Base-by-base conservation (phyloP, 2,797 vertebrate genomes). In the Syngnathus rostellatus region DNA sequence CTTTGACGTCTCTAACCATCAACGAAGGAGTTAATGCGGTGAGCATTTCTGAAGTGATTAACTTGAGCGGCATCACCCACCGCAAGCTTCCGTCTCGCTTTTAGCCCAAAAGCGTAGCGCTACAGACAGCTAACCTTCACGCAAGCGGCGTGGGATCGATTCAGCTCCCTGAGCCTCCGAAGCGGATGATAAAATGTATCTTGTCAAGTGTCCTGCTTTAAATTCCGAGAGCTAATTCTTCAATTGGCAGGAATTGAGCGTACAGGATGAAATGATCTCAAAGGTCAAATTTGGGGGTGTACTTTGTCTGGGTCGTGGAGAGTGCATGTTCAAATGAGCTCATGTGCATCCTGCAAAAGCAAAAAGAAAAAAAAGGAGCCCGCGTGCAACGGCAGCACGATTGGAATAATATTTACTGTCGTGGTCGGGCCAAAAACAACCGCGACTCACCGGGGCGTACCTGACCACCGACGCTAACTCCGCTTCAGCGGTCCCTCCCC, bases 351-450 rank as follows among this genome's bases (percentile, higher is more conserved):
- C 53, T 5, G 51, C n/a, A 19, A 25, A 58, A 38, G 31, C 16
- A 43, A 43, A 12, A 12, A 43, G 8, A 43, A 12, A 43, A 17
- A 38, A 50, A 50, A n/a, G 16, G 14, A 51, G n/a, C 19, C 21
- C 9, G 50, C 6, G 14, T n/a, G 50, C 19, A 51, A 51, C 50
- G 16, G 45, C 50, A 63, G 11, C 41, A 1, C 21, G 3, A 14
- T 25, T 63, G 21, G 6, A 46, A 63, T 45, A 21, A 63, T 43
- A 63, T 45, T 48, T 6, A 63, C 43, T 63, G 41, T 17, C 62
- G 16, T 38, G 23, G 25, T 50, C 31, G 62, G 16, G 21, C 23
- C 25, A 50, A 48, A 12, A 63, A 31, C 46, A 31, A 48, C 25
- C 31, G 25, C 21, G 5, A 10, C 37, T 37, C 58, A 60, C 58